Conservation (phyloP, 2,797 vertebrate genomes). For the Danionella dracula region DNA sequence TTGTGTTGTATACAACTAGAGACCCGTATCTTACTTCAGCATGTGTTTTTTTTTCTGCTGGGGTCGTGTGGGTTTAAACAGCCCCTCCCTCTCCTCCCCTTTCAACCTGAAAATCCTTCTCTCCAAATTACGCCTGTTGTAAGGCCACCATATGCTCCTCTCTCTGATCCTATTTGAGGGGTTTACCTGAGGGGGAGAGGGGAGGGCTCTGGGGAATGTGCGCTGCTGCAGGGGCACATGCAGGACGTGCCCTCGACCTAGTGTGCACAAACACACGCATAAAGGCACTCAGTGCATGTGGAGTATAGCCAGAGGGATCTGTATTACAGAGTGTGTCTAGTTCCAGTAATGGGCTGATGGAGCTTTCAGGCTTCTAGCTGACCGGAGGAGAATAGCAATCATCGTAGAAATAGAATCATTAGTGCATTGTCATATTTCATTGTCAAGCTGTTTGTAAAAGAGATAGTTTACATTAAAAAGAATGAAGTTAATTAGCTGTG, state of each 20-base stretch:
- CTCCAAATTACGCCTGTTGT: constrained; percentile 37
- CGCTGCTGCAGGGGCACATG: constrained; percentile 24
- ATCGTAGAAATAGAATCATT: constrained; percentile 5
- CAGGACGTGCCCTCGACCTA: neutral
- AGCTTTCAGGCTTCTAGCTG: constrained; percentile 1
- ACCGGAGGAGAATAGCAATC: neutral
- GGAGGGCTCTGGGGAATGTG: neutral
- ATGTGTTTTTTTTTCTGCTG: neutral
- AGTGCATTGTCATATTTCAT: neutral
- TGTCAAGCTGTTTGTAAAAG: neutral
- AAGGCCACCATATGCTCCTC: constrained; percentile 62
- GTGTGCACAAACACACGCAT: no score
- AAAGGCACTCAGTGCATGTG: neutral
- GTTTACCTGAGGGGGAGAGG: constrained; percentile 49
- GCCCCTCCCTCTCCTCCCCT: neutral
- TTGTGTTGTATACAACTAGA: no score
- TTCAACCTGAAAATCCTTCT: constrained; percentile 39
- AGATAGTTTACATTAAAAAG: neutral
- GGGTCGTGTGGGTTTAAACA: neutral
- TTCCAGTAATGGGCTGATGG: constrained; percentile 26
- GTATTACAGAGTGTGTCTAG: neutral
- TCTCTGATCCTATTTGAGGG: constrained; percentile 65
- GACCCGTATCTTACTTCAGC: neutral
- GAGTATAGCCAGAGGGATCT: constrained; percentile 6
- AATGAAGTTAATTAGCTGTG: no score